Percentiles rank a stretch among this genome's conserved stretches.
Conservation (phyloP, 1,140 invertebrate species). For the Pseudomyrmex sp. region DNA sequence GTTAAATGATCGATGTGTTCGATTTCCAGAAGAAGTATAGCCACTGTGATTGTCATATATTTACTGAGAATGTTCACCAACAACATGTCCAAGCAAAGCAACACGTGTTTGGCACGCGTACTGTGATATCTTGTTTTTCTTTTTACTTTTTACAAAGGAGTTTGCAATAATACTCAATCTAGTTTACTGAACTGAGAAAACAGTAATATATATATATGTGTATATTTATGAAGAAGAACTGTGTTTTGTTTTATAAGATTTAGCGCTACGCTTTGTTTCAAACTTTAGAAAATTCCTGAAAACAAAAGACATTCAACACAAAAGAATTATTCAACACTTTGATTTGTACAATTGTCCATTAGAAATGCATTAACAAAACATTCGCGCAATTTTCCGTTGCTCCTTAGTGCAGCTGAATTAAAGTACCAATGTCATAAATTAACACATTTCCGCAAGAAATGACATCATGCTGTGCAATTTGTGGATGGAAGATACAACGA, state of each 20-base stretch:
- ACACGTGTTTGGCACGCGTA: slow-evolving; percentile 25
- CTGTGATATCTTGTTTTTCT: neutral
- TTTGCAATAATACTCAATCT: slow-evolving; percentile 9
- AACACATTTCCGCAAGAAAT: slow-evolving; percentile 82
- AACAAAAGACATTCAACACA: neutral
- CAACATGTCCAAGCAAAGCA: neutral
- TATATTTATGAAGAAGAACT: no score
- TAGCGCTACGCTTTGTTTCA: neutral
- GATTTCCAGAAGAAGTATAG: slow-evolving; percentile 42
- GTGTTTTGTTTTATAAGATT: neutral
- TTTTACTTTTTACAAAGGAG: neutral
- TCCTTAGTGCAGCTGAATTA: slow-evolving; percentile 71
- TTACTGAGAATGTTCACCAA: slow-evolving; percentile 41
- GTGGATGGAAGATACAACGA: slow-evolving; percentile 71
- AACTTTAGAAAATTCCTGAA: no score
- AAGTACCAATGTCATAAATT: slow-evolving; percentile 76
- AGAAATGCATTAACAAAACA: slow-evolving; percentile 14
- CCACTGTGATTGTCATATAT: slow-evolving; percentile 56
- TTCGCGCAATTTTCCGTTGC: slow-evolving; percentile 6
- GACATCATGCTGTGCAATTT: slow-evolving; percentile 77
- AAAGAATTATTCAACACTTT: neutral
- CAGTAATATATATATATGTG: no score
- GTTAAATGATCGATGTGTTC: slow-evolving; percentile 77
- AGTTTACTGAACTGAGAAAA: neutral
- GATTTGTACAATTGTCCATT: slow-evolving; percentile 37